Conservation (phyloP, 2,113 vertebrate genomes). For the Lucifuga dentata region DNA sequence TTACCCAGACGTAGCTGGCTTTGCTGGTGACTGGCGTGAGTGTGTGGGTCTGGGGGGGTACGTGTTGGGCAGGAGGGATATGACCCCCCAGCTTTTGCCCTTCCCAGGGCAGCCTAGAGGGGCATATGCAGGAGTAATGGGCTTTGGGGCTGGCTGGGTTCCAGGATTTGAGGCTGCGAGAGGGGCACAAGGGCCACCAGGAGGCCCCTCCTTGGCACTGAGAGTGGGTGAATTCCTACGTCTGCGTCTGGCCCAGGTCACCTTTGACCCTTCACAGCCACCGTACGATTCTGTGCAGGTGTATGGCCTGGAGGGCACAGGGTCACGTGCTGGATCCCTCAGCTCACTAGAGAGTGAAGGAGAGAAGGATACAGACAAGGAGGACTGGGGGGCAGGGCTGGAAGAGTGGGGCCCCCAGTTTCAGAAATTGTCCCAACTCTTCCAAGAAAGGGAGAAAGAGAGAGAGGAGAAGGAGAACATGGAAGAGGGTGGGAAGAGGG, state of each 20-base stretch:
- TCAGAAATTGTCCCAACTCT: constrained; percentile 88
- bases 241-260: constrained; percentile 88
- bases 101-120: constrained; percentile 79
- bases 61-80: constrained; percentile 81
- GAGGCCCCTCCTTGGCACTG: constrained; percentile 80
- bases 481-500: constrained; percentile 49
- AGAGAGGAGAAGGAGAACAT: constrained; percentile 64
- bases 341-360: constrained; percentile 89
- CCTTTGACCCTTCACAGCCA: constrained; percentile 88
- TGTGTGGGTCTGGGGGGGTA: constrained; percentile 80
- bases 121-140: constrained; percentile 72
- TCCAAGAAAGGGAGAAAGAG: constrained; percentile 82
- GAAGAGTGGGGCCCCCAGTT: constrained; percentile 92
- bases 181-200: constrained; percentile 52
- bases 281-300: constrained; percentile 93
- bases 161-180: constrained; percentile 70
- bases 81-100: constrained; percentile 82
- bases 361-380: constrained; percentile 79
- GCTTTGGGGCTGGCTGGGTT: constrained; percentile 78
- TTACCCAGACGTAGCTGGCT: constrained; percentile 76
- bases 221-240: constrained; percentile 88
- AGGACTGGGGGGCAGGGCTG: constrained; percentile 80
- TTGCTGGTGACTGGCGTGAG: constrained; percentile 83
- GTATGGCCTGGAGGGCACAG: constrained; percentile 89
- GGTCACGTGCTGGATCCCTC: constrained; percentile 89